Percentiles rank a stretch among this genome's conserved stretches.
Evolutionary conservation across 2,797 vertebrate genomes (phyloP).

Genomic region (Myiotriccus ornatus): DNA sequence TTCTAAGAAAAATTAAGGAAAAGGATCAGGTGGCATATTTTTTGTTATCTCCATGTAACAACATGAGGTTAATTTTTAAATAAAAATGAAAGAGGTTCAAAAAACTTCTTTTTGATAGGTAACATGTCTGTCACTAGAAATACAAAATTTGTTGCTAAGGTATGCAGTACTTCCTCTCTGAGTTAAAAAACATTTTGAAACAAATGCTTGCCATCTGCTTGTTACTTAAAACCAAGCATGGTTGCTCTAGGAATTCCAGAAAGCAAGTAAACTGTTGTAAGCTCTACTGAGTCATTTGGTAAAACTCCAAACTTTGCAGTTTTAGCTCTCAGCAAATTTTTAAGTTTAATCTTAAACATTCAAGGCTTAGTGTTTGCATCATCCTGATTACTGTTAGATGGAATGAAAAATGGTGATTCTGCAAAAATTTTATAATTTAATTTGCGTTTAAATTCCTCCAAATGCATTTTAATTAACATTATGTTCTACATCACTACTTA

Average conservation of each 20-base stretch:
- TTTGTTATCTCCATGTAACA: neutral
- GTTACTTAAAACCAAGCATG: neutral
- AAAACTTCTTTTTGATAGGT: neutral
- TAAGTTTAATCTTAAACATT: conserved; percentile 14
- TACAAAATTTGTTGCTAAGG: neutral
- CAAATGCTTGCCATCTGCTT: neutral
- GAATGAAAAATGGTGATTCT: conserved; percentile 40
- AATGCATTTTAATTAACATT: conserved; percentile 64
- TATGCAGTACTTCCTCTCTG: neutral
- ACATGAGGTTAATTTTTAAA: neutral
- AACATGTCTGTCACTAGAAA: neutral
- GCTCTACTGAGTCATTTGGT: neutral
- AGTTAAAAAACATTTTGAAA: neutral
- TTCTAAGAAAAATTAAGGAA: neutral
- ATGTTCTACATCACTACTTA: conserved; percentile 24
- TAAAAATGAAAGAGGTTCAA: neutral
- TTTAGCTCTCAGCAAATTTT: conserved; percentile 18
- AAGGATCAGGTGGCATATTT: neutral
- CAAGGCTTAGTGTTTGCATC: conserved; percentile 5
- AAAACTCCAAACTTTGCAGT: neutral
- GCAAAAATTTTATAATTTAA: conserved; percentile 48
- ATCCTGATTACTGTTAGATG: conserved; percentile 42
- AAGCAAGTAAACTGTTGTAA: neutral
- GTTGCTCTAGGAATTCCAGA: neutral
- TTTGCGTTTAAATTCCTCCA: conserved; percentile 55